A percentile compares a stretch with the other conserved stretches of the same genome.
Conservation (phyloP, 2,797 vertebrate species). For the Periparus ater region DNA sequence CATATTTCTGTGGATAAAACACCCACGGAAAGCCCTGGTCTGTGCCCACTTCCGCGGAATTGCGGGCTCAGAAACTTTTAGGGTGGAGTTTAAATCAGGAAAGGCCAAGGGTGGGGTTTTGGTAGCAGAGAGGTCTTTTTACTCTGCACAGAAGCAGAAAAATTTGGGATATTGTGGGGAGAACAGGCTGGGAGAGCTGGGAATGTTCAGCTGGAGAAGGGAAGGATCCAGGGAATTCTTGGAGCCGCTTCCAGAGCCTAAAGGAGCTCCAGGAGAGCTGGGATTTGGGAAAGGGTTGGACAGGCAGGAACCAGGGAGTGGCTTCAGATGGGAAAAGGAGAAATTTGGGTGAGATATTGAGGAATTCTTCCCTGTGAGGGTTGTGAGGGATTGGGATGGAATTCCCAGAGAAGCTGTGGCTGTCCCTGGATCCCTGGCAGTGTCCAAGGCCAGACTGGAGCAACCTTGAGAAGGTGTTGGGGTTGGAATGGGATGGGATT, state of each 20-base stretch:
- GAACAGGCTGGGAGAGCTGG: not conserved
- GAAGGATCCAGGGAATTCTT: not conserved
- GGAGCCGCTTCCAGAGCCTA: accelerated
- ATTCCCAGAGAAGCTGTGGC: not conserved
- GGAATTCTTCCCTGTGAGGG: not conserved
- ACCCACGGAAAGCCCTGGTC: not conserved
- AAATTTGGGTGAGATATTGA: too few relatives aligned
- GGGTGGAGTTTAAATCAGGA: not conserved
- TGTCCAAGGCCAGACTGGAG: not conserved
- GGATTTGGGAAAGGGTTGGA: not conserved
- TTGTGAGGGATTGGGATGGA: not conserved
- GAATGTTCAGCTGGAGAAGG: not conserved
- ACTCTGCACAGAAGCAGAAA: accelerated
- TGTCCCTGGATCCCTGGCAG: not conserved
- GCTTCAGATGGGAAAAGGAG: not conserved
- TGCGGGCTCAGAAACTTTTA: not conserved
- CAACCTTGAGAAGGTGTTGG: accelerated
- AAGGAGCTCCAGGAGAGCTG: not conserved
- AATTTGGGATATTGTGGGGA: not conserved
- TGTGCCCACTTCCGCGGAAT: not conserved
- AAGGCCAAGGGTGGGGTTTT: not conserved
- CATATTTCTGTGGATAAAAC: not conserved
- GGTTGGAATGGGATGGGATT: not conserved
- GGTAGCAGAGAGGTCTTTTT: not conserved
- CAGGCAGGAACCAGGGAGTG: not conserved